These are phyloP conservation scores for Rotaria socialis DNA, from an alignment of 2,888 invertebrate genomes.

Conservation along the genomic window DNA sequence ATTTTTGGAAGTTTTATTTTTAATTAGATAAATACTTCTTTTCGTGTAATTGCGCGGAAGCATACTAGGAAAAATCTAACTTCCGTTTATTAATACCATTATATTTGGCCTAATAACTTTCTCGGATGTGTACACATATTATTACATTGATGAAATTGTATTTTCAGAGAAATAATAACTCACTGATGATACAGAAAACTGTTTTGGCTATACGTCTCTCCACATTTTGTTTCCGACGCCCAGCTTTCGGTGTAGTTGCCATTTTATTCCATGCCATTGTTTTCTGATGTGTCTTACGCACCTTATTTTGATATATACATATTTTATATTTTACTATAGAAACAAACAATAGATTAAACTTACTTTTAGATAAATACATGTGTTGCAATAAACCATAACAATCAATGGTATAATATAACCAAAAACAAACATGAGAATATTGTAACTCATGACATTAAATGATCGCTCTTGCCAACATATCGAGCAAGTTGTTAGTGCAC, in stretches of 20 bases:
- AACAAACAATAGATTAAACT: neutral
- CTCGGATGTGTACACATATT: too few species aligned
- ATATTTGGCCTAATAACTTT: too few species aligned
- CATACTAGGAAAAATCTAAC: too few species aligned
- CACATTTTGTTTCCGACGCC: neutral
- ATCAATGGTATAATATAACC: slow-evolving; percentile 51
- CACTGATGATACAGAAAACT: neutral
- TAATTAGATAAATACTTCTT: too few species aligned
- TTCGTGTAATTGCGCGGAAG: too few species aligned
- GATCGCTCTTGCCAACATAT: slow-evolving; percentile 49
- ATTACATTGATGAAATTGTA: too few species aligned
- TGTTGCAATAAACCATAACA: slow-evolving; percentile 36
- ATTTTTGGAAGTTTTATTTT: too few species aligned
- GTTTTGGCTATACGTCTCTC: neutral
- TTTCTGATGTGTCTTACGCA: neutral
- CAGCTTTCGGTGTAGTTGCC: neutral
- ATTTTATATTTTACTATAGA: neutral
- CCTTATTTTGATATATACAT: neutral
- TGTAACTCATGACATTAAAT: slow-evolving; percentile 49
- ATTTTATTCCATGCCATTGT: neutral
- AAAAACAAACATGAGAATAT: slow-evolving; percentile 50
- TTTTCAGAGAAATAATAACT: neutral
- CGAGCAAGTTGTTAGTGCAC: slow-evolving; percentile 49
- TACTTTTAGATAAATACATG: slow-evolving; percentile 40
- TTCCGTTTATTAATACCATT: too few species aligned